These are phyloP conservation scores for Epizoanthus rinbou DNA, from an alignment of 92 coral and sea anemone genomes.

Conservation along the genomic window DNA sequence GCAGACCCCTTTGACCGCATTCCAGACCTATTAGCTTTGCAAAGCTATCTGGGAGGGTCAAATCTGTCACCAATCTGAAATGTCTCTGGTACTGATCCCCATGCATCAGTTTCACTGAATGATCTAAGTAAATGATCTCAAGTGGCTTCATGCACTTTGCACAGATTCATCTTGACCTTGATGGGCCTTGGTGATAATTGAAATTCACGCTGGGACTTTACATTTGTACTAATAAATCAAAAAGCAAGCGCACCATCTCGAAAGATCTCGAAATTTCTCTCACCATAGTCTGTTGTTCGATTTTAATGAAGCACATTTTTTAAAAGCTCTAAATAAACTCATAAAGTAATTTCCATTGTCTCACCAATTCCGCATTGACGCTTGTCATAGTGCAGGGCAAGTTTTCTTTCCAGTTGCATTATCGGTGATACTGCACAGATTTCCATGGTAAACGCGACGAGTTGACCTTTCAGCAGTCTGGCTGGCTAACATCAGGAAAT, in stretches of 20 bases:
- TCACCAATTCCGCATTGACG: neutral
- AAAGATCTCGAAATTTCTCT: neutral
- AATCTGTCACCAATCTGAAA: neutral
- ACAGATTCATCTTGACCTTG: constrained; percentile 39
- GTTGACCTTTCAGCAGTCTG: constrained; percentile 25
- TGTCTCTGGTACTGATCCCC: neutral
- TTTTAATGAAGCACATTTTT: constrained; percentile 2
- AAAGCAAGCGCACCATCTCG: too few species aligned
- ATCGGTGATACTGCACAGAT: neutral
- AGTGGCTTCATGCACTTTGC: constrained; percentile 32
- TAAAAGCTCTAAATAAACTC: neutral
- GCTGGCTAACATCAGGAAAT: neutral
- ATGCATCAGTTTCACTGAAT: neutral
- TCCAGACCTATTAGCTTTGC: constrained; percentile 27
- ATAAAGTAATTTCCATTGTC: neutral
- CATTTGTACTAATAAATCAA: too few species aligned
- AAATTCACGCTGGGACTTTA: neutral
- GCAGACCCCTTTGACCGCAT: constrained; percentile 26
- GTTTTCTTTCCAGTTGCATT: neutral
- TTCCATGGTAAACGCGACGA: constrained; percentile 1
- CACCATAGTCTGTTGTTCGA: neutral
- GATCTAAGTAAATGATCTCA: constrained; percentile 19
- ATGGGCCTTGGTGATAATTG: constrained; percentile 3
- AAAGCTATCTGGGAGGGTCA: constrained; percentile 19
- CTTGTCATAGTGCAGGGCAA: too few species aligned